phyloP scores from a whole-genome alignment of 37 sponge, comb jelly and placozoan genomes.

The Crambe crambe region DNA sequence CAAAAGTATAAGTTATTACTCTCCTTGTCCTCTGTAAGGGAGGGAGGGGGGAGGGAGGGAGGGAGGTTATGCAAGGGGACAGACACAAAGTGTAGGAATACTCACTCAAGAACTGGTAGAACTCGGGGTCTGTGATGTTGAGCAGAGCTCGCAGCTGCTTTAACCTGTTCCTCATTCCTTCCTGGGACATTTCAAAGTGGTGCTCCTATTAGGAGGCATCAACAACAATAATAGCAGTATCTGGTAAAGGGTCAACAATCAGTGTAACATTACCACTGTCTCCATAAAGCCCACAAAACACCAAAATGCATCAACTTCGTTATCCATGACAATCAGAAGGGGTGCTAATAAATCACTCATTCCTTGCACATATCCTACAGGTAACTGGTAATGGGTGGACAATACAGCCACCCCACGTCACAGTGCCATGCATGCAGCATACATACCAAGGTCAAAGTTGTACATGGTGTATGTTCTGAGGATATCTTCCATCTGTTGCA shows the following conservation, averaged over 20 bases:
- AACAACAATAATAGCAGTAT: background rate
- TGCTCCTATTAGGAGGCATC: conserved; percentile 38
- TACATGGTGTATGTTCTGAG: conserved; percentile 92
- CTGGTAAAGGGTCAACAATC: background rate
- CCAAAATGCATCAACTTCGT: conserved; percentile 95
- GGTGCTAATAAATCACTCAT: conserved; percentile 99
- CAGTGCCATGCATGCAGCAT: background rate
- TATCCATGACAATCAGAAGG: conserved; percentile 85
- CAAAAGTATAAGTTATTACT: conserved; percentile 84
- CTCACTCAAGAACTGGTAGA: conserved; percentile 84
- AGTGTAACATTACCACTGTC: conserved; percentile 61
- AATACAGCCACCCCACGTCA: no score
- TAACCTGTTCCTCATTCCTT: conserved; percentile 62
- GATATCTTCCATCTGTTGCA: conserved; percentile 81
- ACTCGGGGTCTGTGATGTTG: conserved; percentile 53
- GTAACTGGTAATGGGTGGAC: background rate
- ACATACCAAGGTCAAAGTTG: conserved; percentile 96
- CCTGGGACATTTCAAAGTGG: conserved; percentile 84
- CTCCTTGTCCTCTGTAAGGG: conserved; percentile 68
- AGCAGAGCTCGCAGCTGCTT: conserved; percentile 72
- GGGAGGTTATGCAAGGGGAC: background rate
- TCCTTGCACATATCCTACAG: conserved; percentile 95
- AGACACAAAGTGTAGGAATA: background rate
- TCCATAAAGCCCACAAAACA: conserved; percentile 96
- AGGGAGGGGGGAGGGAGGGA: background rate